Percentiles rank a stretch among this genome's conserved stretches.
These are phyloP conservation scores for Chelon auratus DNA, from an alignment of 2,797 vertebrate species.

Conservation along the genomic window DNA sequence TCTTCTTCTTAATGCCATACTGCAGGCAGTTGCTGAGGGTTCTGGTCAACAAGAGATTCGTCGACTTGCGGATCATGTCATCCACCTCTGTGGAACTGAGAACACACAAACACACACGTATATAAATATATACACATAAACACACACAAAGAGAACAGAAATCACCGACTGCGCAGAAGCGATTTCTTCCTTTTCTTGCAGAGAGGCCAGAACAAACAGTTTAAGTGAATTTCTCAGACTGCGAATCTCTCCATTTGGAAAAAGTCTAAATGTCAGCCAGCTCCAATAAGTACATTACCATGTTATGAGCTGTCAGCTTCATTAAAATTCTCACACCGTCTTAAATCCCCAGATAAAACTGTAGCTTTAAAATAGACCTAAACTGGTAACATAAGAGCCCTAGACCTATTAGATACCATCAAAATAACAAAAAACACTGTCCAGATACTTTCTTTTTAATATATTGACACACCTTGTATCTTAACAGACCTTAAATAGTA, in stretches of 20 bases:
- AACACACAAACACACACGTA: constrained; percentile 37
- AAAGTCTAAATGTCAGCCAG: constrained; percentile 59
- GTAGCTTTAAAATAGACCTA: background rate
- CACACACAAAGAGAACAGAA: constrained; percentile 13
- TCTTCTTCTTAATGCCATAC: constrained; percentile 96
- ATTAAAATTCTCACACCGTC: constrained; percentile 17
- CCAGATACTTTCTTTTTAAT: too few relatives aligned
- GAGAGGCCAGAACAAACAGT: constrained; percentile 68
- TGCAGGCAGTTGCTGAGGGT: constrained; percentile 95
- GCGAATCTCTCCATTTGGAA: constrained; percentile 51
- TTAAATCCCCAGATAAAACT: constrained; percentile 15
- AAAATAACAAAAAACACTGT: background rate
- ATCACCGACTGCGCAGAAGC: constrained; percentile 34
- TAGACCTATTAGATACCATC: background rate
- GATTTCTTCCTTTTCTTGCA: constrained; percentile 42
- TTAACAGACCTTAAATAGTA: background rate
- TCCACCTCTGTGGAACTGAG: constrained; percentile 95
- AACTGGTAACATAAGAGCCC: too few relatives aligned
- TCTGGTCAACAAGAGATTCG: constrained; percentile 93
- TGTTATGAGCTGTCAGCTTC: constrained; percentile 46
- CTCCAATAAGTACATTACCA: constrained; percentile 40
- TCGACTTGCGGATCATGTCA: constrained; percentile 98
- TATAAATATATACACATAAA: constrained; percentile 6
- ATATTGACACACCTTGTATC: background rate
- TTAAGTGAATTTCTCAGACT: constrained; percentile 60